Evolutionary conservation across 2,888 invertebrate genomes (phyloP), one percentile per base, ranked within the genome.

Genomic region (Mystacides longicornis): DNA sequence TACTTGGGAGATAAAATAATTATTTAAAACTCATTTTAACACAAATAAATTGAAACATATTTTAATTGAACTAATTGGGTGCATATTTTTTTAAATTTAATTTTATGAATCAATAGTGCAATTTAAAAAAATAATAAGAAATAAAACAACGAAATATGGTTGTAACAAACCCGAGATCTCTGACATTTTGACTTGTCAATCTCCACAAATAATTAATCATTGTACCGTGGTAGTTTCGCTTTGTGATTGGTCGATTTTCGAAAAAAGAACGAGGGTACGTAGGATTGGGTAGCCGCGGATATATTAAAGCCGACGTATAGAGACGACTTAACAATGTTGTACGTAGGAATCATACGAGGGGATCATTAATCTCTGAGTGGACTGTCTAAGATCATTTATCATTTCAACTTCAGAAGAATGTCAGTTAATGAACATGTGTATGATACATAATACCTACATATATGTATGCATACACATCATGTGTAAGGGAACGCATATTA

Each of bases 351-450:
- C 37, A 37, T 37, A 37, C 16, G 37, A 37, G 16, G 37, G 4
- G 16, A 37, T 37, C 37, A 37, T 37, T 37, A 37, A 37, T 37
- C 37, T 37, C 37, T 3, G 14, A 37, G 37, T 37, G 37, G 37
- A 37, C 37, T 37, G 37, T 37, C 37, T 37, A 16, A n/a, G 37
- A 14, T 37, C 14, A 37, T 37, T 37, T n/a, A 37, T 37, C 37
- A 37, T 37, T 37, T 37, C 37, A 37, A 37, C 37, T 37, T 37
- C 37, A 37, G 37, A 37, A 37, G 37, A 37, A 37, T 16, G 37
- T 37, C 37, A 37, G 37, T 37, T 37, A 37, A 37, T 37, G 37
- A 37, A 37, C 37, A 37, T 37, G 37, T 37, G 37, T 37, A 37
- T 14, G 37, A 7, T 37, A 37, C 37, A 37, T 14, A 37, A 37